Base-by-base conservation (phyloP, 2,888 invertebrate species). In the Elmis aenea region DNA sequence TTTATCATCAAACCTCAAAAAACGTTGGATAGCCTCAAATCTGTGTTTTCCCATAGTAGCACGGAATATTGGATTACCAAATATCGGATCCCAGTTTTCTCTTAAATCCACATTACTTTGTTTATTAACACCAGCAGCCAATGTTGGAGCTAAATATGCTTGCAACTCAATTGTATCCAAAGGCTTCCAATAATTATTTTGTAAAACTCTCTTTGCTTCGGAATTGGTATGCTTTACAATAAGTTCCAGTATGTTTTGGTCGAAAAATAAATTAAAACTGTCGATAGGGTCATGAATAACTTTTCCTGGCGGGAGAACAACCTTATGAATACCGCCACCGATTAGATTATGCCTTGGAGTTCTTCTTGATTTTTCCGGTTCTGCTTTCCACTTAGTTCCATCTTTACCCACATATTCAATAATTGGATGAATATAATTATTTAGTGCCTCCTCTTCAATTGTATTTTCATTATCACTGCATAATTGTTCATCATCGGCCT, bases 1-100 rank as follows among this genome's bases (percentile, higher is more conserved):
- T 26, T 26, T 26, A 12, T 12, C 26, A n/a, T n/a, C n/a, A n/a
- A n/a, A n/a, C n/a, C n/a, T n/a, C n/a, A 26, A 26, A 10, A 26
- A 26, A 26, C 12, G 12, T 26, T 13, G 14, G 9, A 13, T 13
- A 26, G 3, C n/a, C 15, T 14, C 14, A 13, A 26, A 13, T 26
- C 14, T 13, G 15, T 14, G 8, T 14, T 26, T 26, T 12, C 33
- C 25, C 18, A 26, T 33, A 22, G 26, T 26, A 27, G 27, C 26
- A 12, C 22, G 33, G 15, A 33, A 33, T 13, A 26, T 33, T 33
- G 14, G 16, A 26, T 26, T 33, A 12, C 33, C 34, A 27, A 27
- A 34, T 21, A 33, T 20, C 13, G 27, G 34, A 18, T 27, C 26
- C 34, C 12, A 34, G 27, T 24, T 27, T 20, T 34, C 27, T 27